A percentile compares a stretch with the other conserved stretches of the same genome.
Conservation (phyloP, 2,888 invertebrate species). For the Schrankia costaestrigalis region DNA sequence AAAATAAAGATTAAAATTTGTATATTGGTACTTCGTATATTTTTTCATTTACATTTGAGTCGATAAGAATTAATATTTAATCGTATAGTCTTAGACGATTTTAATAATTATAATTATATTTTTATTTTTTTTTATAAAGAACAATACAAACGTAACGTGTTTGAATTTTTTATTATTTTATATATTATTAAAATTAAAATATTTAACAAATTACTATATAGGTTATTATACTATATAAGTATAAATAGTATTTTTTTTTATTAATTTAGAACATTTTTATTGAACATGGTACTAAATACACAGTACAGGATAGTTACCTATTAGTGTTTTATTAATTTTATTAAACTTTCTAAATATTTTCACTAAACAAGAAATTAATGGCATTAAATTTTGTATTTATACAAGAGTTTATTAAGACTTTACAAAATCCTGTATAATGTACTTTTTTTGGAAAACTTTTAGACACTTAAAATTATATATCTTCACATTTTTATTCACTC, state of each 20-base stretch:
- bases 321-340: constrained; percentile 46
- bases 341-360: constrained; percentile 56
- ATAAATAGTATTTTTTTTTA: constrained; percentile 48
- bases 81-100: constrained; percentile 68
- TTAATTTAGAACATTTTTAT: constrained; percentile 72
- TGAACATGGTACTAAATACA: constrained; percentile 70
- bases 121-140: constrained; percentile 50
- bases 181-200: constrained; percentile 62
- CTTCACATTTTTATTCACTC: constrained; percentile 9
- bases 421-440: constrained; percentile 57
- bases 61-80: constrained; percentile 72
- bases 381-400: constrained; percentile 28
- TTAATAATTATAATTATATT: constrained; percentile 46
- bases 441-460: constrained; percentile 31
- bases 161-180: constrained; percentile 40
- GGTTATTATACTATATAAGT: constrained; percentile 57
- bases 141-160: constrained; percentile 67
- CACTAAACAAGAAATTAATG: constrained; percentile 48
- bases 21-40: constrained; percentile 81
- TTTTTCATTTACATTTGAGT: constrained; percentile 77
- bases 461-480: constrained; percentile 21
- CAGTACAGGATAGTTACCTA: constrained; percentile 58
- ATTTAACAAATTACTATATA: constrained; percentile 71
- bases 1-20: constrained; percentile 76
- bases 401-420: constrained; percentile 27